These are phyloP conservation scores for Phrynocephalus forsythii DNA, from an alignment of 2,797 vertebrate species.

Conservation along the genomic window DNA sequence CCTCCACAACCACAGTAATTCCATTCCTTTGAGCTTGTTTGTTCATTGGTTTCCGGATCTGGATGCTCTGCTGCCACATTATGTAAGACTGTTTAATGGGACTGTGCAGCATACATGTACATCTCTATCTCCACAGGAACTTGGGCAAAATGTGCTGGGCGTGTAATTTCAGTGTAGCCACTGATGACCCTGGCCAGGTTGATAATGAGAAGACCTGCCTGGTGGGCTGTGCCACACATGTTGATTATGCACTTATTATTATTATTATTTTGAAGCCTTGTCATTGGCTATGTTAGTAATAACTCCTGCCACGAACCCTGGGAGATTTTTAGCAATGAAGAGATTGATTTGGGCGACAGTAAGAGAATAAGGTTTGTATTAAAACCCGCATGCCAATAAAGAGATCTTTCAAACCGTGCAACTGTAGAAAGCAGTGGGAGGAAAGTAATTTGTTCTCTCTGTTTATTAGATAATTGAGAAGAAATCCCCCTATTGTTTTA, in stretches of 20 bases:
- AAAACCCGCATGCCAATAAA: constrained; percentile 59
- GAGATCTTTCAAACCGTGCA: constrained; percentile 60
- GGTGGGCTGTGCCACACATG: constrained; percentile 45
- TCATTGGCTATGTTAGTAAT: constrained; percentile 57
- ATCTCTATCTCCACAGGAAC: background rate
- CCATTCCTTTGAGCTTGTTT: background rate
- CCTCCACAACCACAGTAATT: background rate
- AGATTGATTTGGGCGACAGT: constrained; percentile 60
- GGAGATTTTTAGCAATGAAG: constrained; percentile 57
- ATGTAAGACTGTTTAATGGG: background rate
- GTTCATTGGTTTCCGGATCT: background rate
- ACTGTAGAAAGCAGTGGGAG: constrained; percentile 62
- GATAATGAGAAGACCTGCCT: constrained; percentile 56
- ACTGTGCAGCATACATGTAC: background rate
- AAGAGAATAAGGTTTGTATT: constrained; percentile 64
- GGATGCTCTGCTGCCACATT: background rate
- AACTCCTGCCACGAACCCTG: constrained; percentile 40
- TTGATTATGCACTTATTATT: constrained; percentile 44
- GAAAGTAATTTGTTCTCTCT: constrained; percentile 62
- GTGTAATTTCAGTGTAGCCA: constrained; percentile 45
- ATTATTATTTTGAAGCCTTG: constrained; percentile 46
- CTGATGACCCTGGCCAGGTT: constrained; percentile 57
- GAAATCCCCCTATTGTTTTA: constrained; percentile 55
- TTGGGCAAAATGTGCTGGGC: background rate
- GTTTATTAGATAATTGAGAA: constrained; percentile 65